These are phyloP conservation scores for Macrobrachium nipponense DNA, from an alignment of 1,140 invertebrate genomes.

Conservation along the genomic window DNA sequence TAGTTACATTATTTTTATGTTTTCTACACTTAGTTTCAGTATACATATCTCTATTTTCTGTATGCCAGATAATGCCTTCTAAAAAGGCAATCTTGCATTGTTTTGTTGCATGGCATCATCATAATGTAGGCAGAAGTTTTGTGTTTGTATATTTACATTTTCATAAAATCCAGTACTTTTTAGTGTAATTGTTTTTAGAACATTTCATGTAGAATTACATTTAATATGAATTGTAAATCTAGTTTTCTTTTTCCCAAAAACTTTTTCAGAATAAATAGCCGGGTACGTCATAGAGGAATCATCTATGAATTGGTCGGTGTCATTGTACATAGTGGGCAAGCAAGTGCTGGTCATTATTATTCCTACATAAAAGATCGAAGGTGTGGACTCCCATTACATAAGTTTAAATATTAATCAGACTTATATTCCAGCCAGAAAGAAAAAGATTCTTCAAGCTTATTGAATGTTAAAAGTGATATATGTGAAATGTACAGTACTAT, in stretches of 20 bases:
- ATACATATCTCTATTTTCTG: too few species aligned
- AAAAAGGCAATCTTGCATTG: too few species aligned
- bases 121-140: too few species aligned
- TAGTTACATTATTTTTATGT: too few species aligned
- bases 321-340: conserved; percentile 76
- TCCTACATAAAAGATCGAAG: conserved; percentile 74
- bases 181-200: background rate
- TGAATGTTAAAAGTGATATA: too few species aligned
- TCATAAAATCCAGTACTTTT: too few species aligned
- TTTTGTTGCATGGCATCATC: too few species aligned
- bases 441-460: background rate
- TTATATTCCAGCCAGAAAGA: background rate
- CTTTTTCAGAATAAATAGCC: conserved; percentile 54
- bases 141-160: too few species aligned
- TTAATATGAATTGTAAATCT: background rate
- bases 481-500: too few species aligned
- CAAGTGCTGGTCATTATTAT: conserved; percentile 76
- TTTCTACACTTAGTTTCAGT: too few species aligned
- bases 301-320: conserved; percentile 74
- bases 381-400: conserved; percentile 30
- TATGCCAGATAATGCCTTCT: too few species aligned
- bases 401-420: background rate
- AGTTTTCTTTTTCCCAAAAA: conserved; percentile 59
- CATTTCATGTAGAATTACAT: background rate
- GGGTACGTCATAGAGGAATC: conserved; percentile 33